A percentile compares a stretch with the other conserved stretches of the same genome.
Conservation (phyloP, 2,113 vertebrate genomes). For the Ginglymostoma cirratum region DNA sequence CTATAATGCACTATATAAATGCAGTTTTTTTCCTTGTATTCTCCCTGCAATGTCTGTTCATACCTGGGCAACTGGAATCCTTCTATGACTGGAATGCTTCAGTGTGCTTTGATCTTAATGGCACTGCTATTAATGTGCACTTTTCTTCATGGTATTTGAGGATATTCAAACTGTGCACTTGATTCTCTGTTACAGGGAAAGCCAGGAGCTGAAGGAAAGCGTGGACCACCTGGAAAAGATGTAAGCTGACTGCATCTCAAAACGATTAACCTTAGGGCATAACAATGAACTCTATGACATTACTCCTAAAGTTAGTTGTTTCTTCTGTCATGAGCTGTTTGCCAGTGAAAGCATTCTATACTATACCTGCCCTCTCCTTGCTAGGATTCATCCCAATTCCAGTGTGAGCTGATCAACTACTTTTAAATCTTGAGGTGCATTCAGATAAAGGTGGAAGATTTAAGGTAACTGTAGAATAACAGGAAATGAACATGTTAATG, state of each 20-base stretch:
- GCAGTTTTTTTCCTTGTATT: neutral
- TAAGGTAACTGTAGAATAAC: neutral
- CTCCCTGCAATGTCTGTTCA: neutral
- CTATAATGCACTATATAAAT: neutral
- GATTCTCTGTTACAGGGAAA: constrained; percentile 51
- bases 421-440: neutral
- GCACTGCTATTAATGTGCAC: neutral
- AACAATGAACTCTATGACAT: neutral
- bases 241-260: constrained; percentile 45
- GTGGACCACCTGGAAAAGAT: constrained; percentile 58
- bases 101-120: constrained; percentile 22
- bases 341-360: neutral
- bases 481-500: too few species aligned
- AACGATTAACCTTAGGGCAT: neutral
- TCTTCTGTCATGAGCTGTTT: neutral
- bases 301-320: neutral
- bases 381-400: neutral
- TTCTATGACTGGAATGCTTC: neutral
- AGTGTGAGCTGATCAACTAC: neutral
- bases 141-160: neutral
- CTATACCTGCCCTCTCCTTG: neutral
- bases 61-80: neutral
- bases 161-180: neutral
- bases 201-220: constrained; percentile 63
- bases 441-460: neutral